These are phyloP conservation scores for Varecia variegata DNA, from an alignment of 2,797 vertebrate species.

Conservation along the genomic window DNA sequence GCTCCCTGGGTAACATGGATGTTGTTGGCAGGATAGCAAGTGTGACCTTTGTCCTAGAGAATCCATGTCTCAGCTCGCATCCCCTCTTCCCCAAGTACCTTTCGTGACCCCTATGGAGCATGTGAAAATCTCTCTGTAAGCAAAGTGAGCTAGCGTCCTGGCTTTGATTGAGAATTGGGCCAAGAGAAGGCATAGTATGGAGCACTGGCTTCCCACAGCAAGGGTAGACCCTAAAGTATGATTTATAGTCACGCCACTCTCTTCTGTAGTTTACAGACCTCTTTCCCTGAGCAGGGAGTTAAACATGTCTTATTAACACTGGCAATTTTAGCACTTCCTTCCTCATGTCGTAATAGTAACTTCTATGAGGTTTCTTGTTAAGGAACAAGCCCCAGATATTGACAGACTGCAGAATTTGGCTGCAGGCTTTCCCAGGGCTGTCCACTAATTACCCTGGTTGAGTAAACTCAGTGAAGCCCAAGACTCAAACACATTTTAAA, in stretches of 20 bases:
- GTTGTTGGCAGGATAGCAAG: not conserved
- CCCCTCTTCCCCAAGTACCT: not conserved
- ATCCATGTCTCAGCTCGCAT: not conserved
- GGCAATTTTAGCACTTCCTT: slow-evolving; percentile 83
- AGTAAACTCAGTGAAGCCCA: slow-evolving; percentile 66
- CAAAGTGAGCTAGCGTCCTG: not conserved
- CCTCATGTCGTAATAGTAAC: slow-evolving; percentile 71
- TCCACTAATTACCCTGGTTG: slow-evolving; percentile 66
- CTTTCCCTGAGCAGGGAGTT: slow-evolving; percentile 63
- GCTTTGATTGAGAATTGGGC: not conserved
- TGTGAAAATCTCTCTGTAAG: slow-evolving; percentile 35
- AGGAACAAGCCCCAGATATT: slow-evolving; percentile 70
- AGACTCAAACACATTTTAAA: slow-evolving; percentile 65
- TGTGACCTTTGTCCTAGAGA: slow-evolving; percentile 25
- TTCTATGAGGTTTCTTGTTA: slow-evolving; percentile 80
- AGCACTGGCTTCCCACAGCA: not conserved
- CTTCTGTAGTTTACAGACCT: slow-evolving; percentile 74
- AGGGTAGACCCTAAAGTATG: not conserved
- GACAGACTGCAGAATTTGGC: slow-evolving; percentile 78
- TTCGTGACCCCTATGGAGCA: not conserved
- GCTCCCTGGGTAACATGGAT: not conserved
- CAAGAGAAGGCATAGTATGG: not conserved
- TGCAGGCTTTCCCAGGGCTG: slow-evolving; percentile 64
- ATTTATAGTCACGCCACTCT: slow-evolving; percentile 65
- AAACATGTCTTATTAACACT: slow-evolving; percentile 79